phyloP scores from a whole-genome alignment of 2,113 vertebrate genomes.

The Phyllostomus discolor region DNA sequence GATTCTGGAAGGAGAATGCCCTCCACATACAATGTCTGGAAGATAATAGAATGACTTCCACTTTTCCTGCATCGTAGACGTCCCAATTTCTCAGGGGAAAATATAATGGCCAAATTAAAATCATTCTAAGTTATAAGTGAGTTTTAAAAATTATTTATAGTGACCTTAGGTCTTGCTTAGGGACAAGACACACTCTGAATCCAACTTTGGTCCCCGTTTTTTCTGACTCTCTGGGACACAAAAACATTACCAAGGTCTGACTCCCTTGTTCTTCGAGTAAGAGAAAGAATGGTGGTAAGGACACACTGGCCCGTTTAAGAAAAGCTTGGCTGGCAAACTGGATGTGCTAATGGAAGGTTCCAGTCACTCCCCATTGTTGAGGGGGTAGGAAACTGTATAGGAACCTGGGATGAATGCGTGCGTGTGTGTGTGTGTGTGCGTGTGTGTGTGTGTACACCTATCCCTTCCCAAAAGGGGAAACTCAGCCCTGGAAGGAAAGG shows the following conservation, averaged over 20 bases:
- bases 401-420: neutral
- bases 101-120: neutral
- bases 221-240: neutral
- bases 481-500: neutral
- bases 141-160: constrained; percentile 22
- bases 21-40: neutral
- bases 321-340: neutral
- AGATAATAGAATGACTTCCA: neutral
- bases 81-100: neutral
- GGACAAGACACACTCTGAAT: neutral
- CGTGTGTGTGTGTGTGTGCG: too few relatives aligned
- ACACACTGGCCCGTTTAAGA: neutral
- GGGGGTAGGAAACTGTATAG: neutral
- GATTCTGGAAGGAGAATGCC: neutral
- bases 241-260: neutral
- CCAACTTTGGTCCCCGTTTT: neutral
- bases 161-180: neutral
- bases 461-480: neutral
- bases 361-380: neutral
- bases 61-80: neutral
- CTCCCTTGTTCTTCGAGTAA: neutral
- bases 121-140: neutral
- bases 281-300: neutral
- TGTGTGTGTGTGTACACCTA: neutral
- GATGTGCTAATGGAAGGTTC: too few relatives aligned